Percentiles rank a stretch among this genome's conserved stretches.
Conservation (phyloP, 2,888 invertebrate genomes). For the Temnothorax unifasciatus region DNA sequence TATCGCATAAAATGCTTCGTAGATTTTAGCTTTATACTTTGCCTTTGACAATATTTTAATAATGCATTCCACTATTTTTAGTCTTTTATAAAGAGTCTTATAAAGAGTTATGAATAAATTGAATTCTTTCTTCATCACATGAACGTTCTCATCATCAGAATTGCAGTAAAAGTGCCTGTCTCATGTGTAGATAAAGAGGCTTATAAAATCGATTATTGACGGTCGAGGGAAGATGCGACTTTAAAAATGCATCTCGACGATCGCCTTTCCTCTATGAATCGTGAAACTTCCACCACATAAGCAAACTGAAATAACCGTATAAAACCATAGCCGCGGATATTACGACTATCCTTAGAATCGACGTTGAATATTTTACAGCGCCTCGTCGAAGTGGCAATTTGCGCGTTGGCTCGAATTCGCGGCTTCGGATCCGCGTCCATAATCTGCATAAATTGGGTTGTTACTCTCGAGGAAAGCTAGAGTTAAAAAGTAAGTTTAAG, state of each 20-base stretch:
- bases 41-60: constrained; percentile 5
- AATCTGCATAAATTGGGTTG: constrained; percentile 77
- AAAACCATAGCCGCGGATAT: constrained; percentile 68
- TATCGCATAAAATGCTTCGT: constrained; percentile 9
- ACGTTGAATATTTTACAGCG: constrained; percentile 74
- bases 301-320: constrained; percentile 60
- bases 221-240: constrained; percentile 41
- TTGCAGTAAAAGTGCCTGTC: constrained; percentile 20
- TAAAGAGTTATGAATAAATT: constrained; percentile 6
- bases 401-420: constrained; percentile 73
- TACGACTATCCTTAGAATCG: constrained; percentile 71
- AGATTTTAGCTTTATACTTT: background rate
- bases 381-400: constrained; percentile 70
- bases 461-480: constrained; percentile 64
- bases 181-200: background rate
- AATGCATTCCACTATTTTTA: background rate
- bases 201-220: constrained; percentile 51
- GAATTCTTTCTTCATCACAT: constrained; percentile 1
- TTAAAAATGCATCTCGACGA: constrained; percentile 44
- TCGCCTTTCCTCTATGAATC: constrained; percentile 49
- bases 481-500: constrained; percentile 65
- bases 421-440: constrained; percentile 63
- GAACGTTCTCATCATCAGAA: background rate
- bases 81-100: background rate
- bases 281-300: constrained; percentile 63